Evolutionary conservation across 2,888 invertebrate genomes (phyloP), one percentile per base, ranked within the genome.

Genomic region (Drosophila fungiperda): DNA sequence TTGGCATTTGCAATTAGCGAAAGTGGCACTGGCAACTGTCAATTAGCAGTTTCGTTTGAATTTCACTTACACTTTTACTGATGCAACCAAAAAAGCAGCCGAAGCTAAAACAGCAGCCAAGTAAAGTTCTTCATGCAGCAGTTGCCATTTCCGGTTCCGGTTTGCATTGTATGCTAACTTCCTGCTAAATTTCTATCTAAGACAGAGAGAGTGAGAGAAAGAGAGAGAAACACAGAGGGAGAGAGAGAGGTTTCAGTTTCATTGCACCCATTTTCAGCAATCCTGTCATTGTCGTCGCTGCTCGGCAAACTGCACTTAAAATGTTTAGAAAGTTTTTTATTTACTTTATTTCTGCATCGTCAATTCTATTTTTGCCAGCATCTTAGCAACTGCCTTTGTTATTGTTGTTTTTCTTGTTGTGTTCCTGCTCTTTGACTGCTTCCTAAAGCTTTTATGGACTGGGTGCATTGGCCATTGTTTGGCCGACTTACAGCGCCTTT

Each of bases 271-370:
- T 81, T 81, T 73, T 69, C 73, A 78, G 77, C 62, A 69, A 59
- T 68, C 23, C 12, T 65, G 50, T 68, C 67, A 62, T 66, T 68
- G 71, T 60, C 42, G 52, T 60, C 50, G 48, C 23, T 40, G 35
- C 54, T 72, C 71, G 35, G 40, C 78, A 76, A 76, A 72, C 81
- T 88, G 83, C 88, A 83, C 86, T 85, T 86, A 77, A 86, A 86
- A 81, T 88, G 85, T 81, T 85, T 80, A 78, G 72, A 83, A 88
- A 88, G 62, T 83, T 77, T 78, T 67, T 62, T 73, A 72, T 70
- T 78, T 76, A 52, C 71, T 74, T 78, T 74, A 73, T 81, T 87
- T 81, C 64, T 52, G 62, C 70, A 61, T 68, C 76, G 78, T 78
- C 62, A 73, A 67, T 76, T 73, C 70, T 74, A 72, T 87, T 87